Evolutionary conservation across 1,140 invertebrate genomes (phyloP).

Genomic region (Papilio aristodemus): DNA sequence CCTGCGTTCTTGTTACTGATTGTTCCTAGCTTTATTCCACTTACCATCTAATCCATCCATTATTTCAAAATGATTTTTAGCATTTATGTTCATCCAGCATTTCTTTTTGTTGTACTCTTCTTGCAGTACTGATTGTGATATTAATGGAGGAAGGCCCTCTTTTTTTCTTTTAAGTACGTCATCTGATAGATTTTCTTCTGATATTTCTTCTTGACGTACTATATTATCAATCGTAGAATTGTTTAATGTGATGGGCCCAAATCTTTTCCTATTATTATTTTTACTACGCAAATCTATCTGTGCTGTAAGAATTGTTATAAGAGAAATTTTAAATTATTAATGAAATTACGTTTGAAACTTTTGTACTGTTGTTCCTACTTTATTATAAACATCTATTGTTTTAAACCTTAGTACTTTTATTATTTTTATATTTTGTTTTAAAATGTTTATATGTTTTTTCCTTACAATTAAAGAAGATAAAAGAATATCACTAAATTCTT

Average conservation of each 20-base stretch:
- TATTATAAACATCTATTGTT: no score
- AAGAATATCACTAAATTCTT: neutral
- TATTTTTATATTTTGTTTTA: neutral
- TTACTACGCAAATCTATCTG: neutral
- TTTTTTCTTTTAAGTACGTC: constrained; percentile 15
- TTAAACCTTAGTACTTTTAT: neutral
- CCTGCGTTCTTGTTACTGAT: neutral
- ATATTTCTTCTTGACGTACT: neutral
- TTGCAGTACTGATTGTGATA: neutral
- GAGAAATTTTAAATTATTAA: neutral
- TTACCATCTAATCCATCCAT: constrained; percentile 55
- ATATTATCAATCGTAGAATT: neutral
- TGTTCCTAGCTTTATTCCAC: neutral
- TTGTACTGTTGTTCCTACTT: no score
- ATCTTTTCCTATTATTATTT: neutral
- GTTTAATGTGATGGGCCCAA: neutral
- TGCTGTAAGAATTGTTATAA: neutral
- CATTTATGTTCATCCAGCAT: constrained; percentile 51
- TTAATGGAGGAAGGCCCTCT: neutral
- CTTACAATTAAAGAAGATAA: no score
- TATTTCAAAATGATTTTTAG: constrained; percentile 43
- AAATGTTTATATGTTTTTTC: no score
- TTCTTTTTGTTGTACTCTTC: constrained; percentile 14
- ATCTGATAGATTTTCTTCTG: neutral
- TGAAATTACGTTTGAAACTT: no score